Evolutionary conservation across 2,888 invertebrate genomes (phyloP).

Genomic region (Desoria tigrina): DNA sequence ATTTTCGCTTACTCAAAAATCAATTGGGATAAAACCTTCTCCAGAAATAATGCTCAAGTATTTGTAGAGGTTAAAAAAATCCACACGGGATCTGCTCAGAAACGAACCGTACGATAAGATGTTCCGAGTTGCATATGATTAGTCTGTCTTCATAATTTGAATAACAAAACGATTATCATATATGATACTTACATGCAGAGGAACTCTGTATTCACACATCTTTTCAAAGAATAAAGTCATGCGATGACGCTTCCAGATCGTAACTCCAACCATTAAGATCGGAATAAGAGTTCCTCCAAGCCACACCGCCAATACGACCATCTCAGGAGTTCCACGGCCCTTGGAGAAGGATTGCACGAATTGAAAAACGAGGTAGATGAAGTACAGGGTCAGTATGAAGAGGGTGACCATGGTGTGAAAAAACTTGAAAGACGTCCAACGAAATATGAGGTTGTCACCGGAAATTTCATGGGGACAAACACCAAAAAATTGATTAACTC

Average conservation of each 20-base stretch:
- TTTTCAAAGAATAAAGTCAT: conserved; percentile 47
- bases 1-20: no score
- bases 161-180: no score
- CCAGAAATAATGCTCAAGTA: no score
- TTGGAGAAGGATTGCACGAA: conserved; percentile 31
- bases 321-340: conserved; percentile 28
- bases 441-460: conserved; percentile 41
- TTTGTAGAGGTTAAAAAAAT: no score
- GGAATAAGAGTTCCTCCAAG: conserved; percentile 38
- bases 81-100: no score
- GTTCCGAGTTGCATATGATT: no score
- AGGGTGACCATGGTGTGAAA: conserved; percentile 41
- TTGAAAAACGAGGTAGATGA: conserved; percentile 35
- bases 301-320: conserved; percentile 37
- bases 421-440: conserved; percentile 38
- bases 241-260: conserved; percentile 40
- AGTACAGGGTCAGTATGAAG: conserved; percentile 36
- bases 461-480: conserved; percentile 49
- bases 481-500: conserved; percentile 47
- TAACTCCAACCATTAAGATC: conserved; percentile 41
- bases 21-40: no score
- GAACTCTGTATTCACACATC: conserved; percentile 41
- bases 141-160: no score
- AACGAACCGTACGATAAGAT: no score
- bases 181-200: conserved; percentile 37